Evolutionary conservation across 2,113 vertebrate species (phyloP).

Genomic region (Gambusia holbrooki): DNA sequence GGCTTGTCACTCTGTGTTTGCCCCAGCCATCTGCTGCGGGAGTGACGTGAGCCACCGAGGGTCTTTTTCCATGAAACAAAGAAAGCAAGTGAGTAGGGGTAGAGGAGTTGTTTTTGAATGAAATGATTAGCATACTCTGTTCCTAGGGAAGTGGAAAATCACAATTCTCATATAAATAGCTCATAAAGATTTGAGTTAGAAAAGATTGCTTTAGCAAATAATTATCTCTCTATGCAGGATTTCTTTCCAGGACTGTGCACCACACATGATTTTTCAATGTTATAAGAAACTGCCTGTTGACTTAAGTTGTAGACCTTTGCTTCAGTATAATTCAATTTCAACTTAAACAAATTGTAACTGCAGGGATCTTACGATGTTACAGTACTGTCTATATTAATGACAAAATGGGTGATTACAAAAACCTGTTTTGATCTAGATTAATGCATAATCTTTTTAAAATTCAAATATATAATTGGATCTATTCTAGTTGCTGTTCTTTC

Average conservation of each 20-base stretch:
- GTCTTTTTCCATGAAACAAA: constrained; percentile 58
- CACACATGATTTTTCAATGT: constrained; percentile 16
- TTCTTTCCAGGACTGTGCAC: constrained; percentile 1
- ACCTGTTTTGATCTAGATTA: background rate
- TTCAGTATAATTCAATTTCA: constrained; percentile 2
- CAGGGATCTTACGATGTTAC: constrained; percentile 7
- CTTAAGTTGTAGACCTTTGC: background rate
- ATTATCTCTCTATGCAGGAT: constrained; percentile 7
- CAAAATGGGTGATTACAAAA: background rate
- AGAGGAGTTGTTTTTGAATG: constrained; percentile 53
- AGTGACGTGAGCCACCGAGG: constrained; percentile 59
- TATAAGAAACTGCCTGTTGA: constrained; percentile 11
- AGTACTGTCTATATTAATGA: background rate
- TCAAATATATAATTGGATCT: background rate
- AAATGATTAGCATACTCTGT: constrained; percentile 60
- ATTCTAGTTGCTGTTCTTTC: background rate
- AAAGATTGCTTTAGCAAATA: constrained; percentile 15
- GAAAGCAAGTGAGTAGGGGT: constrained; percentile 42
- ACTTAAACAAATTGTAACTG: constrained; percentile 14
- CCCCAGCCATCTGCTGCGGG: constrained; percentile 69
- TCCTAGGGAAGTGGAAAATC: constrained; percentile 26
- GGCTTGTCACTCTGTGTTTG: constrained; percentile 56
- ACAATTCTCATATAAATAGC: constrained; percentile 41
- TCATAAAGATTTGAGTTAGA: constrained; percentile 39
- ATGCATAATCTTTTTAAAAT: background rate